Conservation (phyloP, 2,888 invertebrate genomes). For the Seira sanloemensis region DNA sequence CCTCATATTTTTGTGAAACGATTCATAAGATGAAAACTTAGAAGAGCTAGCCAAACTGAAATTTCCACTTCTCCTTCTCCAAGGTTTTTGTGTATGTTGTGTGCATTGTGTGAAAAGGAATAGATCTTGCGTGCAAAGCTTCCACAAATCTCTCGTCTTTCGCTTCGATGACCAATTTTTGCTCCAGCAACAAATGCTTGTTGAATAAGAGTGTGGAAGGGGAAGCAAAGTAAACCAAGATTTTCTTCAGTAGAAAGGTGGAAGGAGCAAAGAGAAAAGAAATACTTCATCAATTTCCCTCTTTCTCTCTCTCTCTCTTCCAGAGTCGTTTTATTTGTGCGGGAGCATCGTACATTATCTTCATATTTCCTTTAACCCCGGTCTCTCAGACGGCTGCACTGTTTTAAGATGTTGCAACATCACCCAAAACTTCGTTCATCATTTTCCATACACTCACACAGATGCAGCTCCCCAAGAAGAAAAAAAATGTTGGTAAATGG, state of each 20-base stretch:
- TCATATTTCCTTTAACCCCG: no score
- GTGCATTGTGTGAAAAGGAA: constrained; percentile 43
- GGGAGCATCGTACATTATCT: no score
- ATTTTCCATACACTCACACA: no score
- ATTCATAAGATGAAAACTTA: neutral
- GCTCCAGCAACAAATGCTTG: constrained; percentile 73
- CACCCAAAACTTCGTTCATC: no score
- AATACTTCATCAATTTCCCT: constrained; percentile 19
- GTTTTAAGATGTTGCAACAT: no score
- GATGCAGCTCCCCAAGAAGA: no score
- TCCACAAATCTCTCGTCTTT: constrained; percentile 70
- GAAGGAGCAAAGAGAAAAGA: neutral
- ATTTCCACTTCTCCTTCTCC: neutral
- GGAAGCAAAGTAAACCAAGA: constrained; percentile 21
- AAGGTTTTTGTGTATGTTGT: neutral
- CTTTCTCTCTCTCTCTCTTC: neutral
- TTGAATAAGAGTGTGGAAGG: constrained; percentile 65
- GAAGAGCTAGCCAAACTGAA: neutral
- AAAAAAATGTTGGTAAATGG: no score
- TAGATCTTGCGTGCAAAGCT: constrained; percentile 69
- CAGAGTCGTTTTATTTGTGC: no score
- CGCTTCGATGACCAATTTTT: constrained; percentile 71
- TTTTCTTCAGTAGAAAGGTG: constrained; percentile 14
- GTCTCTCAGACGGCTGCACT: no score
- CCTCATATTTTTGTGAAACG: no score